These are phyloP conservation scores for Lochmaea crataegi DNA, from an alignment of 2,888 invertebrate genomes.

Conservation along the genomic window DNA sequence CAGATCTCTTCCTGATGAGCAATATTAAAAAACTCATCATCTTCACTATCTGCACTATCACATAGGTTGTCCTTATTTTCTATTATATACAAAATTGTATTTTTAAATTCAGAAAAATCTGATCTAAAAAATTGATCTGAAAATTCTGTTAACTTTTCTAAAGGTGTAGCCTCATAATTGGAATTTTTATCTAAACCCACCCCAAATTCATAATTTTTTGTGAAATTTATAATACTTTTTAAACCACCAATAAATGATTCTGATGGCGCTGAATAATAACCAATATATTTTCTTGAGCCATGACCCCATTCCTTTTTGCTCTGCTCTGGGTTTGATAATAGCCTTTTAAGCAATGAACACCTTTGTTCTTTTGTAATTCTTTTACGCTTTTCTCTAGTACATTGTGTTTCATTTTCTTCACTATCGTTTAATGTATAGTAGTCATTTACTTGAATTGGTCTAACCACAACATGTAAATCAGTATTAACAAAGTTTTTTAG, in stretches of 20 bases:
- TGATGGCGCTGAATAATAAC: conserved; percentile 7
- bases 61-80: conserved; percentile 34
- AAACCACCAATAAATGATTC: conserved; percentile 53
- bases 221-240: conserved; percentile 60
- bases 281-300: conserved; percentile 14
- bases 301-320: conserved; percentile 48
- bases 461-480: conserved; percentile 57
- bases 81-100: conserved; percentile 57
- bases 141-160: conserved; percentile 60
- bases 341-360: conserved; percentile 60
- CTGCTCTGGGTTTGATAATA: conserved; percentile 53
- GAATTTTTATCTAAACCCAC: conserved; percentile 55
- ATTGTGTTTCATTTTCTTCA: conserved; percentile 33
- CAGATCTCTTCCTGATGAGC: background rate
- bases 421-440: conserved; percentile 24
- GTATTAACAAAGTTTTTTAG: conserved; percentile 55
- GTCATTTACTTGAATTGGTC: conserved; percentile 45
- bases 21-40: conserved; percentile 26
- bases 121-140: conserved; percentile 60
- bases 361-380: conserved; percentile 62
- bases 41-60: conserved; percentile 37
- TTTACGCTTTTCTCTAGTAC: conserved; percentile 49
- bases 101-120: conserved; percentile 60
- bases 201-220: conserved; percentile 61
- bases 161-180: conserved; percentile 57